Percentiles rank a stretch among this genome's conserved stretches.
These are phyloP conservation scores for Euura lappo DNA, from an alignment of 1,140 invertebrate genomes.

Conservation along the genomic window DNA sequence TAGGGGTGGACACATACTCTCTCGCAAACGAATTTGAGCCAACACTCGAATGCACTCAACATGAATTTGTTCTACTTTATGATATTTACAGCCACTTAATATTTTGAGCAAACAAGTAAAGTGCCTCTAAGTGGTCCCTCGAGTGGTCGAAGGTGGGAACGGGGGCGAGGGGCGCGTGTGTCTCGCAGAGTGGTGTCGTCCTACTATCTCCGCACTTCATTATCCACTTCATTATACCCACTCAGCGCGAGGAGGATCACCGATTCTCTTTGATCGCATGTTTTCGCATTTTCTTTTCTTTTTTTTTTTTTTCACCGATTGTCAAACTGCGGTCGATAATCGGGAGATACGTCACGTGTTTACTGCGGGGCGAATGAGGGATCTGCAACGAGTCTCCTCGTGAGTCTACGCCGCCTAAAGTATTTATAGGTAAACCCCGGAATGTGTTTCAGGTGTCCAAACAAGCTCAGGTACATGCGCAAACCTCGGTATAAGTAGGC, in stretches of 20 bases:
- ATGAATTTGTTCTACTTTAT: conserved; percentile 42
- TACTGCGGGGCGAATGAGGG: too few species aligned
- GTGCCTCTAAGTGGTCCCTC: conserved; percentile 38
- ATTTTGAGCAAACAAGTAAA: conserved; percentile 48
- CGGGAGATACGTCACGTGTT: too few species aligned
- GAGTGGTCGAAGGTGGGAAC: conserved; percentile 15
- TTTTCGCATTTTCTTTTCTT: too few species aligned
- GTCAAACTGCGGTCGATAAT: too few species aligned
- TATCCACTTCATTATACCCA: too few species aligned
- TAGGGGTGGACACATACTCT: too few species aligned
- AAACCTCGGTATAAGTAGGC: not conserved
- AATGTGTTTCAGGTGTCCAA: not conserved
- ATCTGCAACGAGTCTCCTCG: too few species aligned
- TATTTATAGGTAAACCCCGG: not conserved
- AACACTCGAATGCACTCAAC: conserved; percentile 39
- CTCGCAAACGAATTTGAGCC: not conserved
- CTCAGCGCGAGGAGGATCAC: too few species aligned
- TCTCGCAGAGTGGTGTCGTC: not conserved
- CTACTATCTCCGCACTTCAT: too few species aligned
- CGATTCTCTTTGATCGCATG: too few species aligned
- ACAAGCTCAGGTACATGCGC: not conserved
- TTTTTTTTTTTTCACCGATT: too few species aligned
- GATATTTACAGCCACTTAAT: conserved; percentile 45
- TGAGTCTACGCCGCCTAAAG: too few species aligned
- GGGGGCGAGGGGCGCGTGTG: conserved; percentile 10